Percentiles rank a stretch among this genome's conserved stretches.
phyloP scores from a whole-genome alignment of 2,888 invertebrate species.

The Caenorhabditis auriculariae region DNA sequence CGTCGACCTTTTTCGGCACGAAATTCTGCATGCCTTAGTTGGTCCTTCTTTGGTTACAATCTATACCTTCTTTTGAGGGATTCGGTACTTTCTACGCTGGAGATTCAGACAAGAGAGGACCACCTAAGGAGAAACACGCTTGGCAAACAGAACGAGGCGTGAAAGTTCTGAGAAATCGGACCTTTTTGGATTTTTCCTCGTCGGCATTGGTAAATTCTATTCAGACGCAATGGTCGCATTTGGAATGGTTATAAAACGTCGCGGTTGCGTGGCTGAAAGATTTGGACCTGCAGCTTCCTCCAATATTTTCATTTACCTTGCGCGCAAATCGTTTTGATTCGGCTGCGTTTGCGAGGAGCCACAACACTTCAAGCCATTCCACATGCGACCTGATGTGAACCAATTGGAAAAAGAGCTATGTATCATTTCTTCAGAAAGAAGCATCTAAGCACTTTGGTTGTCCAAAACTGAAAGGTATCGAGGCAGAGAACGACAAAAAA shows the following conservation, averaged over 20 bases:
- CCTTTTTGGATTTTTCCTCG: slow-evolving; percentile 19
- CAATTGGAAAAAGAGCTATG: not conserved
- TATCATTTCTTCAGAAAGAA: slow-evolving; percentile 1
- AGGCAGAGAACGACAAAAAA: slow-evolving; percentile 41
- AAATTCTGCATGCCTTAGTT: slow-evolving; percentile 47
- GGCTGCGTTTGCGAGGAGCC: too few species aligned
- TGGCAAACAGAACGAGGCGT: slow-evolving; percentile 12
- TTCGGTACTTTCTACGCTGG: slow-evolving; percentile 24
- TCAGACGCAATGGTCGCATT: too few species aligned
- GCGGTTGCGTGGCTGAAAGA: too few species aligned
- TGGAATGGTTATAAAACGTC: too few species aligned
- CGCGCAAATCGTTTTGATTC: too few species aligned
- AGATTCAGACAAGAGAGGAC: slow-evolving; percentile 2
- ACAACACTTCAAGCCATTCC: too few species aligned
- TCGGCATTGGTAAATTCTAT: slow-evolving; percentile 4
- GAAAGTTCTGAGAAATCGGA: not conserved
- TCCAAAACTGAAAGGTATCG: slow-evolving; percentile 26
- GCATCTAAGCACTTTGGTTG: slow-evolving; percentile 40
- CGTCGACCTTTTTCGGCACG: slow-evolving; percentile 48
- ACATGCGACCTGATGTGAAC: too few species aligned
- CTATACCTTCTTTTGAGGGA: slow-evolving; percentile 14
- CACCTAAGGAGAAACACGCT: slow-evolving; percentile 4
- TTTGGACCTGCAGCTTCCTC: too few species aligned
- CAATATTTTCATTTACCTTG: too few species aligned
- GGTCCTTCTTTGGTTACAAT: not conserved